Conservation (phyloP, 53 echinoderm and acorn worm species). For the Temnopleurus reevesii region DNA sequence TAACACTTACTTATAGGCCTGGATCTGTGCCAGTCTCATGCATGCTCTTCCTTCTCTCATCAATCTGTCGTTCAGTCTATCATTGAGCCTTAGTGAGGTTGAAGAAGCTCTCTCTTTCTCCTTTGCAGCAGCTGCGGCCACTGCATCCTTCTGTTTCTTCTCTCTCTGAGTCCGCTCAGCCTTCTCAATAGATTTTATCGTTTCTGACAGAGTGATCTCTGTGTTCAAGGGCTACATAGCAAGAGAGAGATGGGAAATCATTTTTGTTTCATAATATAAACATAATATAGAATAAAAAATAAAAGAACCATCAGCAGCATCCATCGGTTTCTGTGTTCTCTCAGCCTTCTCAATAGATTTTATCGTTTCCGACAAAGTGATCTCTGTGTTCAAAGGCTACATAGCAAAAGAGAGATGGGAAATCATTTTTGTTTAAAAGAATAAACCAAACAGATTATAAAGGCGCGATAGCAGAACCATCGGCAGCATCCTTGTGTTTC, state of each 20-base stretch:
- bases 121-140: not conserved
- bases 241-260: not conserved
- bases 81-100: conserved; percentile 74
- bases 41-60: conserved; percentile 85
- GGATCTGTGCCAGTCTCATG: conserved; percentile 87
- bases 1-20: conserved; percentile 94
- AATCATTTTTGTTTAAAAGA: no score
- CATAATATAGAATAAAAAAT: no score
- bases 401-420: not conserved
- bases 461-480: not conserved
- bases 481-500: not conserved
- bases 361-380: conserved; percentile 35
- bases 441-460: no score
- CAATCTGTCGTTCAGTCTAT: conserved; percentile 89
- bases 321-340: conserved; percentile 27
- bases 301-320: not conserved
- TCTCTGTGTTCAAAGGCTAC: conserved; percentile 38
- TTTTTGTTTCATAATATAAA: no score
- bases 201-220: conserved; percentile 32
- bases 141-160: conserved; percentile 30
- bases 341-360: conserved; percentile 32
- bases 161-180: conserved; percentile 12
- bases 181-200: conserved; percentile 41
- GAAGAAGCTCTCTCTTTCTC: conserved; percentile 40
- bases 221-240: conserved; percentile 22